A percentile compares a stretch with the other conserved stretches of the same genome.
These are phyloP conservation scores for Pristionchus arcanus DNA, from an alignment of 2,888 invertebrate genomes.

Conservation along the genomic window DNA sequence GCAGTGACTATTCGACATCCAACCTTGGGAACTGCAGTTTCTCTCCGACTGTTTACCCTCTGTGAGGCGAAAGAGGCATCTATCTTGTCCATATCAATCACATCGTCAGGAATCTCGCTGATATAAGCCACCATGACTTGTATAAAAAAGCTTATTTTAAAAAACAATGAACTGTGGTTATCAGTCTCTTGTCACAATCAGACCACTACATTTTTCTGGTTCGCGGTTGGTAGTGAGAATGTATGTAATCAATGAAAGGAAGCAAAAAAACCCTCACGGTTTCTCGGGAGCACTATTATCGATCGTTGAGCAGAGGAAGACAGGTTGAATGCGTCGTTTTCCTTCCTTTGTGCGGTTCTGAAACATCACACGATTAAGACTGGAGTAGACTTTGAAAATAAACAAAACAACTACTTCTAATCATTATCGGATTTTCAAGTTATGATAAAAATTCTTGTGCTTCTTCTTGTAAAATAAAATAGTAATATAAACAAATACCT, in stretches of 20 bases:
- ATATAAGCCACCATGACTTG: not conserved
- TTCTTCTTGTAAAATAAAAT: too few species aligned
- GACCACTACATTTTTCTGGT: too few species aligned
- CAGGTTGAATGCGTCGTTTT: conserved; percentile 94
- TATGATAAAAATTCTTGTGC: not conserved
- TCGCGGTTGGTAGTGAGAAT: too few species aligned
- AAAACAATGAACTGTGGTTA: too few species aligned
- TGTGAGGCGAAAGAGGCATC: not conserved
- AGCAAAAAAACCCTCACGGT: not conserved
- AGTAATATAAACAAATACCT: conserved; percentile 48
- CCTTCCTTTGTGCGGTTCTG: conserved; percentile 85
- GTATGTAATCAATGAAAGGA: not conserved
- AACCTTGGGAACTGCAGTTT: too few species aligned
- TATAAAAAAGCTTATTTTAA: too few species aligned
- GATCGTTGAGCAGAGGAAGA: conserved; percentile 85
- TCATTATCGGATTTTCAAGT: too few species aligned
- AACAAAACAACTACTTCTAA: too few species aligned
- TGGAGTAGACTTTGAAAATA: too few species aligned
- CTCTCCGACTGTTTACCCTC: not conserved
- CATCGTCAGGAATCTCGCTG: conserved; percentile 32
- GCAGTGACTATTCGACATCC: too few species aligned
- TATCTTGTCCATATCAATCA: conserved; percentile 13
- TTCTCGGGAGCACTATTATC: conserved; percentile 47
- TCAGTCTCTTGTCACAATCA: too few species aligned
- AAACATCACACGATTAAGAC: too few species aligned